A percentile compares a stretch with the other conserved stretches of the same genome.
Conservation (phyloP, 2,888 invertebrate genomes). For the Sussaba pulchella region DNA sequence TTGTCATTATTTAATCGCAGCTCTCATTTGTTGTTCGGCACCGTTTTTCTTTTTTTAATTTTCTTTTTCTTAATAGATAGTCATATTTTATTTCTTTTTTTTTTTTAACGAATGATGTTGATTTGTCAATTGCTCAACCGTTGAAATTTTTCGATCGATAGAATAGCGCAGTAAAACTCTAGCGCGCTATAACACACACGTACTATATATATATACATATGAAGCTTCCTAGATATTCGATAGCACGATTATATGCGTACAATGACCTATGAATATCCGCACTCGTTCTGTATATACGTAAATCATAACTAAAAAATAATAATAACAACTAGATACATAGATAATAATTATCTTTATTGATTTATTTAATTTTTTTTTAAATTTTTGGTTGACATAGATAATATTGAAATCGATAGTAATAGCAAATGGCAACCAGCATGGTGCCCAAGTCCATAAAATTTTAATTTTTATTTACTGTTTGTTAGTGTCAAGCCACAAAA, state of each 20-base stretch:
- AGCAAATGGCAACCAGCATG: constrained; percentile 65
- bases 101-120: constrained; percentile 40
- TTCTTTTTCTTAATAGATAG: background rate
- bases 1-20: constrained; percentile 58
- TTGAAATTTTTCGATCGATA: constrained; percentile 45
- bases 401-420: constrained; percentile 40
- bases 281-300: constrained; percentile 57
- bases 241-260: constrained; percentile 64
- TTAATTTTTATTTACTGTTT: constrained; percentile 61
- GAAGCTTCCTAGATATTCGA: constrained; percentile 48
- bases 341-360: constrained; percentile 17
- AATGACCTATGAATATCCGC: constrained; percentile 64
- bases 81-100: constrained; percentile 9
- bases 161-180: constrained; percentile 57
- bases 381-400: constrained; percentile 29
- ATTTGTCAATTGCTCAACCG: constrained; percentile 51
- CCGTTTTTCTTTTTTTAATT: constrained; percentile 51
- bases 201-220: constrained; percentile 6
- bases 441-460: constrained; percentile 60
- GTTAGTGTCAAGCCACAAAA: constrained; percentile 74
- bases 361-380: constrained; percentile 5
- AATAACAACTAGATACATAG: constrained; percentile 19
- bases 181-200: constrained; percentile 21
- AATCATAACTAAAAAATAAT: background rate
- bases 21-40: constrained; percentile 59